Conservation (phyloP, 2,113 vertebrate genomes). For the Micronycteris hirsuta region DNA sequence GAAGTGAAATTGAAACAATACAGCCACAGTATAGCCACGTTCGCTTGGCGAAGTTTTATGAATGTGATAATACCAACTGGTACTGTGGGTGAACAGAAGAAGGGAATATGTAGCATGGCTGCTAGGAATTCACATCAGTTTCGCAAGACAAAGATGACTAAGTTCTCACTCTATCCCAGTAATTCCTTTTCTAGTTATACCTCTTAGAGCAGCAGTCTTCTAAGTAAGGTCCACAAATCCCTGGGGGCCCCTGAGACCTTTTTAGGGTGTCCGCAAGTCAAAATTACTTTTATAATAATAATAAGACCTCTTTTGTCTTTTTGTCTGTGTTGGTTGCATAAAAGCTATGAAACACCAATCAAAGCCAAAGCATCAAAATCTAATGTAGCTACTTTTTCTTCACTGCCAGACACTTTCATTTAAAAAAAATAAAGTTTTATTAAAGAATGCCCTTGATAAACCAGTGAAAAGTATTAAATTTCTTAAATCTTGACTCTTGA, state of each 20-base stretch:
- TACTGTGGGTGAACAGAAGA: background rate
- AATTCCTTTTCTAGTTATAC: background rate
- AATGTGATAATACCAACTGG: background rate
- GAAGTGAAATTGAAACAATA: background rate
- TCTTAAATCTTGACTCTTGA: background rate
- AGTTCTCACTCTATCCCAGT: background rate
- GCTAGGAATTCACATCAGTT: background rate
- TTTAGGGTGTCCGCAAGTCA: background rate
- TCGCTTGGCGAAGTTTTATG: background rate
- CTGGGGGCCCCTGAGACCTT: background rate
- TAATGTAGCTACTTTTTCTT: background rate
- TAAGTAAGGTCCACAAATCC: background rate
- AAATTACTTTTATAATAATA: background rate
- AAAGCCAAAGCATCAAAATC: background rate
- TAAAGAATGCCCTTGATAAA: background rate
- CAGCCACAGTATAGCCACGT: background rate
- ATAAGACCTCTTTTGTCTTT: background rate
- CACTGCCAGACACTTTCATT: background rate
- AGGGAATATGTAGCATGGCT: background rate
- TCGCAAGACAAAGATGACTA: background rate
- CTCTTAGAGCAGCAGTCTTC: background rate
- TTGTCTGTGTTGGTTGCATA: background rate
- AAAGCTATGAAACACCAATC: background rate
- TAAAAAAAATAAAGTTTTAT: background rate
- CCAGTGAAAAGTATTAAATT: background rate